phyloP scores from a whole-genome alignment of 2,797 vertebrate genomes.

The Pterois miles region DNA sequence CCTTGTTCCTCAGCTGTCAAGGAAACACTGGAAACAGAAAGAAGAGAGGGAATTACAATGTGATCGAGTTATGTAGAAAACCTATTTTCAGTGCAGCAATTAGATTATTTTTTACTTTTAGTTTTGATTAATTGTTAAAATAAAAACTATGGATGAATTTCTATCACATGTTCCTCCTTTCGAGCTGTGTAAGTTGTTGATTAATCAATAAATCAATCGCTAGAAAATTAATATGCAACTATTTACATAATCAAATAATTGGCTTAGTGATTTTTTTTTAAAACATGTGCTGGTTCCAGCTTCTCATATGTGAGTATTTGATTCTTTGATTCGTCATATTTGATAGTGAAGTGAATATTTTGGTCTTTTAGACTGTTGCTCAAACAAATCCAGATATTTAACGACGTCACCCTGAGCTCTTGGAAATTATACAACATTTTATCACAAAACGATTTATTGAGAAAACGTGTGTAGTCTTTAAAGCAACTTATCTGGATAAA shows the following conservation, averaged over 20 bases:
- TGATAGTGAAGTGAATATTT: not conserved
- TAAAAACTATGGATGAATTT: not conserved
- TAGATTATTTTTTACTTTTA: too few relatives aligned
- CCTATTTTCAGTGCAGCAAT: not conserved
- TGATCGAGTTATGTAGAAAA: not conserved
- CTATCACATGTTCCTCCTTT: not conserved
- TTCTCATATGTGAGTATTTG: not conserved
- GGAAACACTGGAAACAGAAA: conserved; percentile 65
- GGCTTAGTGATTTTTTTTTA: not conserved
- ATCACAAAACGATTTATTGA: not conserved
- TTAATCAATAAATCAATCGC: not conserved
- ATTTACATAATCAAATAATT: not conserved
- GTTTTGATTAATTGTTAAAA: not conserved
- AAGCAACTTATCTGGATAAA: too few relatives aligned
- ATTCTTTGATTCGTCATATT: not conserved
- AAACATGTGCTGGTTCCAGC: not conserved
- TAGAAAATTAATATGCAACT: not conserved
- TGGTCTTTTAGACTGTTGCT: too few relatives aligned
- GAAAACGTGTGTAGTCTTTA: not conserved
- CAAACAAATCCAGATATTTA: too few relatives aligned
- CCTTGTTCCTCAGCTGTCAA: conserved; percentile 84
- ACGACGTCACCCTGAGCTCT: too few relatives aligned
- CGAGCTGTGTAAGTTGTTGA: too few relatives aligned
- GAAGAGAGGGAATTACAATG: not conserved
- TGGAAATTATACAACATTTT: not conserved